phyloP scores from a whole-genome alignment of 2,888 invertebrate species.

The Erynnis tages region DNA sequence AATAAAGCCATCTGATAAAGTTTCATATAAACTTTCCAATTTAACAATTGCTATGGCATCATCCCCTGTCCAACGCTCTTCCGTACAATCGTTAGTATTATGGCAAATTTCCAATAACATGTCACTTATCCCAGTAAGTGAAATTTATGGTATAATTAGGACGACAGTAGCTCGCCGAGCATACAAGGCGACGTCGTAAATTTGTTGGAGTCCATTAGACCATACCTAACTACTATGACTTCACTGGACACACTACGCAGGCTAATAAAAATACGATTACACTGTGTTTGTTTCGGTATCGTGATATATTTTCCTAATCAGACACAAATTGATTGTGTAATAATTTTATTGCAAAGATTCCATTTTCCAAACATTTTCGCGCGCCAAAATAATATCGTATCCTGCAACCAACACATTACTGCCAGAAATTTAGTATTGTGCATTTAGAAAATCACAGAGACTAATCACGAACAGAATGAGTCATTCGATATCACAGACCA shows the following conservation, averaged over 20 bases:
- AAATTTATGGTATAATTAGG: conserved; percentile 79
- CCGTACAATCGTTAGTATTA: conserved; percentile 42
- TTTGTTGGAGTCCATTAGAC: conserved; percentile 46
- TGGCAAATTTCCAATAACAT: conserved; percentile 73
- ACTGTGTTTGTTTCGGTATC: not conserved
- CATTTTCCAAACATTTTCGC: conserved; percentile 10
- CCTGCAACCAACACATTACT: conserved; percentile 23
- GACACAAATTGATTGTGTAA: too few species aligned
- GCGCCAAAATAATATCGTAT: conserved; percentile 23
- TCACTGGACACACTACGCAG: conserved; percentile 9
- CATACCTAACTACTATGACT: conserved; percentile 36
- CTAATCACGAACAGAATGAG: conserved; percentile 75
- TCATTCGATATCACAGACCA: conserved; percentile 77
- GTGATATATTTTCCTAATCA: too few species aligned
- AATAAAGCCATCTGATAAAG: too few species aligned
- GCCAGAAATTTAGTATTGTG: conserved; percentile 32
- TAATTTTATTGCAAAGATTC: too few species aligned
- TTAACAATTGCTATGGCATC: conserved; percentile 6
- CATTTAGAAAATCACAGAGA: conserved; percentile 65
- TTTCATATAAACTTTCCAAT: not conserved
- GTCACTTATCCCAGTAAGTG: conserved; percentile 76
- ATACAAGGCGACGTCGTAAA: conserved; percentile 55
- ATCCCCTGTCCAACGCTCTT: conserved; percentile 26
- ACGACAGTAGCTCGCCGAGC: conserved; percentile 59
- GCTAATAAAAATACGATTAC: conserved; percentile 16